phyloP scores from a whole-genome alignment of 1,140 invertebrate species.

The Cydia amplana region DNA sequence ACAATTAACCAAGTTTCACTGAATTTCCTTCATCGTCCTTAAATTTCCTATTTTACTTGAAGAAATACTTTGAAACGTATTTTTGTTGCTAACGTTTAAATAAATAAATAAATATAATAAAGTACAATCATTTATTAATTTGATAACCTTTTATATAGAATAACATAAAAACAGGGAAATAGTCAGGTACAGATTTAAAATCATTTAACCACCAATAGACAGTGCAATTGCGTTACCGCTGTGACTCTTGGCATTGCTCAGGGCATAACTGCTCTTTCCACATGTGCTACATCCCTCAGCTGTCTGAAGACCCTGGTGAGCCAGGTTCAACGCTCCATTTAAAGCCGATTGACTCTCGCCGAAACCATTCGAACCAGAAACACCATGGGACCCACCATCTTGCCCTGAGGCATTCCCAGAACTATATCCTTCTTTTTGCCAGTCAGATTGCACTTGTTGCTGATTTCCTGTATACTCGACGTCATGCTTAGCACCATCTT shows the following conservation, averaged over 20 bases:
- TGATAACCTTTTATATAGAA: neutral
- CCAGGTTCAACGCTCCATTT: constrained; percentile 57
- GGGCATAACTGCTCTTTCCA: constrained; percentile 60
- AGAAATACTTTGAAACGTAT: no score
- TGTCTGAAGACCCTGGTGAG: constrained; percentile 57
- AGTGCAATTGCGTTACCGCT: constrained; percentile 61
- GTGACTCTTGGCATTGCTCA: constrained; percentile 65
- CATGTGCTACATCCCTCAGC: constrained; percentile 58
- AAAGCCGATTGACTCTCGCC: constrained; percentile 46
- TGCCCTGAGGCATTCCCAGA: constrained; percentile 7
- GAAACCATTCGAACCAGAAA: constrained; percentile 33
- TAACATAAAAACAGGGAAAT: neutral
- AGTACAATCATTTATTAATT: neutral
- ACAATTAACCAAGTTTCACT: no score
- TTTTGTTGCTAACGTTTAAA: neutral
- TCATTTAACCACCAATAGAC: constrained; percentile 50
- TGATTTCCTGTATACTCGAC: neutral
- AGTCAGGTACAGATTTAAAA: constrained; percentile 17
- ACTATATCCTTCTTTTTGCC: constrained; percentile 9
- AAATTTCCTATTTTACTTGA: no score
- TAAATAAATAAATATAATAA: neutral
- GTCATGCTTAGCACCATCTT: constrained; percentile 15
- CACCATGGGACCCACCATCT: constrained; percentile 3
- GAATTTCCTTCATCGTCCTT: no score
- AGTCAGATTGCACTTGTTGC: constrained; percentile 4